phyloP scores from a whole-genome alignment of 2,888 invertebrate species.

The Phaedon cochleariae region DNA sequence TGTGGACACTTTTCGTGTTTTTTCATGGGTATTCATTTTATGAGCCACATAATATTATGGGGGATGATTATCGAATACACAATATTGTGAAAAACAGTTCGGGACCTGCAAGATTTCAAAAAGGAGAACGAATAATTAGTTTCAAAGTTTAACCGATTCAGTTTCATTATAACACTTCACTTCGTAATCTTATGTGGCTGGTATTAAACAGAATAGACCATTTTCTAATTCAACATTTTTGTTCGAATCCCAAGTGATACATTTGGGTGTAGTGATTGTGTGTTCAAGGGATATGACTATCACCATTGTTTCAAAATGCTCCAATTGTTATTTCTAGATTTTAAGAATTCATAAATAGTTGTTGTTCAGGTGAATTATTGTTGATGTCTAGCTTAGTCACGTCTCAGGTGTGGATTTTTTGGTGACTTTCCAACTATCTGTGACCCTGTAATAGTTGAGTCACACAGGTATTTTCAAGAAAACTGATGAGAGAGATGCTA shows the following conservation, averaged over 20 bases:
- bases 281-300: neutral
- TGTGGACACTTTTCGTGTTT: slow-evolving; percentile 21
- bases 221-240: slow-evolving; percentile 31
- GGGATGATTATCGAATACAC: neutral
- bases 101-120: too few relatives aligned
- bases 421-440: slow-evolving; percentile 8
- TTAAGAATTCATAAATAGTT: neutral
- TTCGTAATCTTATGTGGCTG: slow-evolving; percentile 48
- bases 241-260: slow-evolving; percentile 46
- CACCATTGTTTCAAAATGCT: neutral
- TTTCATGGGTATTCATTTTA: slow-evolving; percentile 15
- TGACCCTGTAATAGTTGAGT: slow-evolving; percentile 5
- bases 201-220: slow-evolving; percentile 48
- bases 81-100: too few relatives aligned
- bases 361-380: neutral
- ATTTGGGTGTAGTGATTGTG: neutral
- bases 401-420: slow-evolving; percentile 17
- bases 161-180: neutral
- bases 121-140: too few relatives aligned
- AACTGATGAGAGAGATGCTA: neutral
- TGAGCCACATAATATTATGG: slow-evolving; percentile 45
- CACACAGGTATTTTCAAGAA: slow-evolving; percentile 2
- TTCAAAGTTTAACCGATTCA: neutral
- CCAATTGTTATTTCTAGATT: too few relatives aligned
- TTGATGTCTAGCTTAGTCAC: slow-evolving; percentile 19